Conservation (phyloP, 2,888 invertebrate species). For the Omphaloscelis lunosa region DNA sequence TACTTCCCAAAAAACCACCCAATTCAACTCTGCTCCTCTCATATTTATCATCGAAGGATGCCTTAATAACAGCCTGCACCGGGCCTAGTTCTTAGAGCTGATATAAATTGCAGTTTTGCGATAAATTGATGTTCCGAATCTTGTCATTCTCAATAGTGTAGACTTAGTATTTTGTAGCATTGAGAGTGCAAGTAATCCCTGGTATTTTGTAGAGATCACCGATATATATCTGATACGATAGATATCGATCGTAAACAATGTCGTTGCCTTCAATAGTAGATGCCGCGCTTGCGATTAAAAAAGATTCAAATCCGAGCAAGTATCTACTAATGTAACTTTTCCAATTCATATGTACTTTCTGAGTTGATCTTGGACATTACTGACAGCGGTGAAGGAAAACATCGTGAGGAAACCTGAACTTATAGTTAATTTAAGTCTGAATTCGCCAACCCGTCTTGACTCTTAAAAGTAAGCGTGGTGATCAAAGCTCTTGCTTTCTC, state of each 20-base stretch:
- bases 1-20: background rate
- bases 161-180: conserved; percentile 3
- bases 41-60: background rate
- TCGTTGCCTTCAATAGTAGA: background rate
- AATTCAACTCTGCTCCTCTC: background rate
- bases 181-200: conserved; percentile 6
- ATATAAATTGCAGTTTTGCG: background rate
- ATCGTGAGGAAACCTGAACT: too few species aligned
- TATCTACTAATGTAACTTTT: background rate
- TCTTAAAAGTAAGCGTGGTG: too few species aligned
- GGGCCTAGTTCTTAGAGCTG: background rate
- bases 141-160: conserved; percentile 3
- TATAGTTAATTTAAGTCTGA: too few species aligned
- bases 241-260: conserved; percentile 13
- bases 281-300: background rate
- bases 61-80: background rate
- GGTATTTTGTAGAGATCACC: background rate
- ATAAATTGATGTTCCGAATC: conserved; percentile 4
- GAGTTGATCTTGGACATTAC: too few species aligned
- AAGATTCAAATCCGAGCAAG: background rate
- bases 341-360: too few species aligned
- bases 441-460: too few species aligned
- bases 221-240: conserved; percentile 22
- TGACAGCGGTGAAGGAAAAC: too few species aligned
- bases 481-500: too few species aligned